Percentiles rank a stretch among this genome's conserved stretches.
Conservation (phyloP, 2,797 vertebrate species). For the Mormyrops boulengeri region DNA sequence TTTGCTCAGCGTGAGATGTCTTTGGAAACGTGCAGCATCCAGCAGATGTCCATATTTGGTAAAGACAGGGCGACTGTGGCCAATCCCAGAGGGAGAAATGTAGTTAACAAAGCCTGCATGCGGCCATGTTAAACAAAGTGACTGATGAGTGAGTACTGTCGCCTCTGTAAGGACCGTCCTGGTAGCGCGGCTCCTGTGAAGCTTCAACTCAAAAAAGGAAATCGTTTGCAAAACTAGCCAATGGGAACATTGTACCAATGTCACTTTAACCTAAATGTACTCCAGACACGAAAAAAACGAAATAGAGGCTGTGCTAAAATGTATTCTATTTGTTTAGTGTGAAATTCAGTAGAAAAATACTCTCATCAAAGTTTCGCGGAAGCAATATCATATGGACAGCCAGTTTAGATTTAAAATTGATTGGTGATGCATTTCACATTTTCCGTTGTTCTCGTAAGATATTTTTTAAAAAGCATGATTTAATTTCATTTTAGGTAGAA, state of each 20-base stretch:
- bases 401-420: not conserved
- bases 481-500: not conserved
- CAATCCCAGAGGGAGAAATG: not conserved
- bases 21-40: slow-evolving; percentile 7
- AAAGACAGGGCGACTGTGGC: not conserved
- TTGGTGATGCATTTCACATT: not conserved
- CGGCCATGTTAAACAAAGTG: slow-evolving; percentile 5
- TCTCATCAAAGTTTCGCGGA: not conserved
- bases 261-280: not conserved
- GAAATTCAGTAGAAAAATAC: not conserved
- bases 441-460: not conserved
- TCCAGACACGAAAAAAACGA: not conserved
- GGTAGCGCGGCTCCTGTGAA: not conserved
- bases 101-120: not conserved
- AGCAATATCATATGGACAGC: not conserved
- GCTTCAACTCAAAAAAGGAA: not conserved
- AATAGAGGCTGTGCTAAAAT: not conserved
- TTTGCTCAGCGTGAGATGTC: not conserved
- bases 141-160: not conserved
- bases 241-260: not conserved
- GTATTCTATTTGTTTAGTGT: not conserved
- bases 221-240: not conserved
- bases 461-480: not conserved
- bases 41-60: not conserved
- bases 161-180: not conserved